These are phyloP conservation scores for Podotricha telesiphe DNA, from an alignment of 2,888 invertebrate genomes.

Conservation along the genomic window DNA sequence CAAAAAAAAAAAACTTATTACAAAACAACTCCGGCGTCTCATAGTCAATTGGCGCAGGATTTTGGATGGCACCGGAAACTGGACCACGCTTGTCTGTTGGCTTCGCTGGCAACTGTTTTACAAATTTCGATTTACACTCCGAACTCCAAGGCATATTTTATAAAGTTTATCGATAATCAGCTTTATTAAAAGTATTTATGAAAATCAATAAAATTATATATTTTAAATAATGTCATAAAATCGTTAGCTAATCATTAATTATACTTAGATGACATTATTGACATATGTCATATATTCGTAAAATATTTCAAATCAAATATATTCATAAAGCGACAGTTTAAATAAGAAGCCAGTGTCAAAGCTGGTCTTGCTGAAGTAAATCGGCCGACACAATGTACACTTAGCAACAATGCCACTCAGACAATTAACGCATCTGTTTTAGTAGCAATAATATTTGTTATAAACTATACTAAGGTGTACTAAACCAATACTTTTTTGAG, in stretches of 20 bases:
- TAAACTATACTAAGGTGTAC: not conserved
- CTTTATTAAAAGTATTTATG: not conserved
- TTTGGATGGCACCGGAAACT: conserved; percentile 41
- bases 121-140: conserved; percentile 63
- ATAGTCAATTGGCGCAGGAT: conserved; percentile 63
- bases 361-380: not conserved
- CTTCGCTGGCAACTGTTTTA: conserved; percentile 64
- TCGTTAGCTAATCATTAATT: not conserved
- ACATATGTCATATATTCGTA: not conserved
- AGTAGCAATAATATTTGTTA: not conserved
- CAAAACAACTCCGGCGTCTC: conserved; percentile 62
- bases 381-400: not conserved
- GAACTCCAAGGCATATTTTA: conserved; percentile 66
- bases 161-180: not conserved
- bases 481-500: no score
- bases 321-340: not conserved
- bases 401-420: not conserved
- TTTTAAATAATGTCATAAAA: not conserved
- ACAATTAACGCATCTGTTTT: not conserved
- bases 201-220: conserved; percentile 7
- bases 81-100: conserved; percentile 54
- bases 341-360: not conserved
- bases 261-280: not conserved
- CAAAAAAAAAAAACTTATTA: conserved; percentile 48
- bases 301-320: no score